Evolutionary conservation across 2,888 invertebrate genomes (phyloP).

Genomic region (Morpho deidamia): DNA sequence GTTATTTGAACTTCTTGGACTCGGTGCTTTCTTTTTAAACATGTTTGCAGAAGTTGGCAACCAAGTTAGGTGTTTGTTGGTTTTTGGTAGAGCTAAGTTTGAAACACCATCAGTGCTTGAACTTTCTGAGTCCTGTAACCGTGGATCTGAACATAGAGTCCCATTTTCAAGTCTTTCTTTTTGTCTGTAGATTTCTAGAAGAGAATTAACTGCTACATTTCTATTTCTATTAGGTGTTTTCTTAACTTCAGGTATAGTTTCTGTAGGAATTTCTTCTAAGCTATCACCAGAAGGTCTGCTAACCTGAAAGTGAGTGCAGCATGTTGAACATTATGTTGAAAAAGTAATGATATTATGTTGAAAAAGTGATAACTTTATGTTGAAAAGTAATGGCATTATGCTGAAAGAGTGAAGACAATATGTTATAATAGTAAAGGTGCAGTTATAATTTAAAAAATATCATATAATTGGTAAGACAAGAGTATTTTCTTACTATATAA

Average conservation of each 20-base stretch:
- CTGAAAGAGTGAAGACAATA: background rate
- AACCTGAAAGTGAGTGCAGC: background rate
- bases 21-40: constrained; percentile 17
- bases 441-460: too few relatives aligned
- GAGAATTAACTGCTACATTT: constrained; percentile 8
- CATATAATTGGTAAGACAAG: too few relatives aligned
- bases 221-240: constrained; percentile 4
- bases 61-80: background rate
- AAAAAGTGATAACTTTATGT: too few relatives aligned
- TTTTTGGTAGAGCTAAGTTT: too few relatives aligned
- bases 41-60: constrained; percentile 2
- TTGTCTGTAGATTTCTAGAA: background rate
- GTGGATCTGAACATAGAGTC: background rate
- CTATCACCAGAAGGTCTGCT: background rate
- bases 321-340: background rate
- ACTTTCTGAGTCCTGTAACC: background rate
- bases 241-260: background rate
- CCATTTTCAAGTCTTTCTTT: background rate
- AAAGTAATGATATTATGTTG: too few relatives aligned
- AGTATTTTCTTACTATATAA: too few relatives aligned
- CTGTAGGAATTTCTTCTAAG: background rate
- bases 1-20: background rate
- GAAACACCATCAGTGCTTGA: too few relatives aligned
- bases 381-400: too few relatives aligned
- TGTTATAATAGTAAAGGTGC: background rate